Percentiles rank a stretch among this genome's conserved stretches.
Conservation (phyloP, 2,888 invertebrate genomes). For the Dryomyza anilis region DNA sequence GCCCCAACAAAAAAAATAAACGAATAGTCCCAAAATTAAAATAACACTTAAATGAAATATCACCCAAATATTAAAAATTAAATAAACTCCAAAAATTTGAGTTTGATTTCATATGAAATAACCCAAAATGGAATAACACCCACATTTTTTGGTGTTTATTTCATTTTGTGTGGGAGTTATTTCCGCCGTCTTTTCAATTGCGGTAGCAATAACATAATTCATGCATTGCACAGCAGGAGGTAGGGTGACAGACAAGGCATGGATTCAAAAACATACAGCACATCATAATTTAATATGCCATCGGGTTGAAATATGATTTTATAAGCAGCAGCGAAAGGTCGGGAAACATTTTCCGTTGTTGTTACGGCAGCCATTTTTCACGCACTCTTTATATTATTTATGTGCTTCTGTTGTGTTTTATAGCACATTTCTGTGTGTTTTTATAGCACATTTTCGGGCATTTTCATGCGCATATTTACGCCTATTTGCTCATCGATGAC, state of each 20-base stretch:
- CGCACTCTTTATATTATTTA: not conserved
- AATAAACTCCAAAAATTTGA: too few relatives aligned
- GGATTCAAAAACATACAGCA: not conserved
- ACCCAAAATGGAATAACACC: too few relatives aligned
- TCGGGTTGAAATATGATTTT: not conserved
- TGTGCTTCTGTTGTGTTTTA: not conserved
- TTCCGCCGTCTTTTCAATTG: not conserved
- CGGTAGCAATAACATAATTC: constrained; percentile 3
- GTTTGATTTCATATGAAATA: too few relatives aligned
- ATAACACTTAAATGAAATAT: too few relatives aligned
- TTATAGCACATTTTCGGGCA: not conserved
- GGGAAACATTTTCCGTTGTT: not conserved
- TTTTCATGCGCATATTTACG: not conserved
- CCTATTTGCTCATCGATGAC: constrained; percentile 4
- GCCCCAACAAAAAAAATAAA: too few relatives aligned
- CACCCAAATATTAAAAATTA: too few relatives aligned
- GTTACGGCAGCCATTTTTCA: not conserved
- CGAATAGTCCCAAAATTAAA: too few relatives aligned
- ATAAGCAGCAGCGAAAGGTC: not conserved
- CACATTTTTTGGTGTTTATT: not conserved
- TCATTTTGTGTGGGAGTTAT: not conserved
- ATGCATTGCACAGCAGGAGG: constrained; percentile 1
- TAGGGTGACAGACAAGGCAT: not conserved
- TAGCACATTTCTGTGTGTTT: not conserved
- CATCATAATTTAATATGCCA: constrained; percentile 1